Base-by-base conservation (phyloP, 2,888 invertebrate species). In the Tortrix viridana region DNA sequence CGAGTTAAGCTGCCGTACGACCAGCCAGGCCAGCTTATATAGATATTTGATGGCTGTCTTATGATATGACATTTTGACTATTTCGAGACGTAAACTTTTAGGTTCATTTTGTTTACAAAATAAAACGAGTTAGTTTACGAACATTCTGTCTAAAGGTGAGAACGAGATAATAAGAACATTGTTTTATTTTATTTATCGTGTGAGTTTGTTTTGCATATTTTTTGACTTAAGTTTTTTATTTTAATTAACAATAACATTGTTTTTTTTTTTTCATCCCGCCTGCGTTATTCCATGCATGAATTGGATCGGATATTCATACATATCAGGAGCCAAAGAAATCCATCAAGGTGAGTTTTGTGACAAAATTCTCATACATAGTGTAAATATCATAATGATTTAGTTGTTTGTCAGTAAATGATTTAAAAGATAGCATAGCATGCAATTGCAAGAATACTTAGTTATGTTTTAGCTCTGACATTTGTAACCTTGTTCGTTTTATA, bases 251-350 rank as follows among this genome's bases (percentile, higher is more conserved):
- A 53, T 56, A 18, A 43, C 43, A 44, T 37, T 68, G 56, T 69
- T 72, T 69, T 67, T 79, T 85, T 14, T 83, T 73, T 75, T 77
- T 82, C 82, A 70, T 81, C 74, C 76, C 78, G 79, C 81, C 73
- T 82, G 82, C 78, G 81, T 82, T 70, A 62, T 83, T 80, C 77
- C 73, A 78, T 70, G 78, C 76, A 77, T 80, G 79, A 79, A 76
- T 73, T 73, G 67, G 69, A 67, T 67, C 69, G 66, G 70, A 69
- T 65, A 67, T 69, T 68, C 66, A 65, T 61, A 44, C 67, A 68
- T 65, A 64, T 65, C 73, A 92, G 92, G 92, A 92, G 81, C 92
- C 91, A 67, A 90, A 84, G 76, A 90, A 89, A 75, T 90, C 86
- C 1, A 92, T 92, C 32, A 91, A 88, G 89, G 92, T 92, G 75